Percentiles rank a stretch among this genome's conserved stretches.
These are phyloP conservation scores for Lichenostomus cassidix DNA, from an alignment of 2,113 vertebrate species.

Conservation along the genomic window DNA sequence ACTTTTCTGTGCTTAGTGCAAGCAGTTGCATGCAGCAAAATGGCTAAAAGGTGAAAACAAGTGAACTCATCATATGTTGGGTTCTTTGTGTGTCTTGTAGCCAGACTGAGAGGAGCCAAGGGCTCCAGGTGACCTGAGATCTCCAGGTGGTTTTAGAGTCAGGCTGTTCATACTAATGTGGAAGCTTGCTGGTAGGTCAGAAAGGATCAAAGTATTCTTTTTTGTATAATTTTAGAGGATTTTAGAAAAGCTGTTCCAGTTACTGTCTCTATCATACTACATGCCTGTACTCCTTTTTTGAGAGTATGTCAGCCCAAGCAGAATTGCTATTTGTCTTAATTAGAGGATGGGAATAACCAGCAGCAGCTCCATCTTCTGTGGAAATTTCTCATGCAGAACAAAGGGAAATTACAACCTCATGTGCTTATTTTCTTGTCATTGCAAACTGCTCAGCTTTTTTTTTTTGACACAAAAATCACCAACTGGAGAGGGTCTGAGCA, in stretches of 20 bases:
- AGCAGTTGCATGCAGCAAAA: neutral
- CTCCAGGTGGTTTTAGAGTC: neutral
- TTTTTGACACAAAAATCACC: neutral
- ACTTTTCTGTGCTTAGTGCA: neutral
- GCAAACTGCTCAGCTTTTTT: neutral
- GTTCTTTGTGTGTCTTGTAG: neutral
- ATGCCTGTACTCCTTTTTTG: neutral
- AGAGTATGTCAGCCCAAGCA: neutral
- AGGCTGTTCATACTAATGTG: neutral
- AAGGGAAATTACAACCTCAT: slow-evolving; percentile 1
- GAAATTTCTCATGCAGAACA: neutral
- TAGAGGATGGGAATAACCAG: slow-evolving; percentile 2
- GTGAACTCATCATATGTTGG: fast-evolving
- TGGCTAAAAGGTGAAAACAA: neutral
- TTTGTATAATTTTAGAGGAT: neutral
- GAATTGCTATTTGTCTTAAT: slow-evolving; percentile 27
- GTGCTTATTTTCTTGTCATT: slow-evolving; percentile 22
- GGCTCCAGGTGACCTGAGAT: neutral
- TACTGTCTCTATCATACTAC: neutral
- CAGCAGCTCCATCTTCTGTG: neutral
- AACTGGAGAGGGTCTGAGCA: neutral
- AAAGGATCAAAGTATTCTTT: neutral
- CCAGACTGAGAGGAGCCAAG: neutral
- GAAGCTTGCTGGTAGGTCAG: neutral
- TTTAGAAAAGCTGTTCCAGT: neutral